These are phyloP conservation scores for Zosterops lateralis DNA, from an alignment of 2,113 vertebrate genomes.

Conservation along the genomic window DNA sequence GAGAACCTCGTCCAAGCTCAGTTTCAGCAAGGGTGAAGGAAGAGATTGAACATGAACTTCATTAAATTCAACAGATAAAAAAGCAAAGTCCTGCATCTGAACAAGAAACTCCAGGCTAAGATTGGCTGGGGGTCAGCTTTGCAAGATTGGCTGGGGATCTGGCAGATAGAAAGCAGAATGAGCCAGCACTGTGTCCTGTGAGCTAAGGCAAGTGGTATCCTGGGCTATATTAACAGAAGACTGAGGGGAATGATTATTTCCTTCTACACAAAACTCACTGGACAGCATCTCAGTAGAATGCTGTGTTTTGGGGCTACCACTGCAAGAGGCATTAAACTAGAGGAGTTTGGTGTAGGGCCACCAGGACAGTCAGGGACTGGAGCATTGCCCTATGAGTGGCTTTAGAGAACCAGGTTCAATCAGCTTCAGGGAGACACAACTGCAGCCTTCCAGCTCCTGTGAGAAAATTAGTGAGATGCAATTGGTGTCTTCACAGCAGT, in stretches of 20 bases:
- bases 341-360: background rate
- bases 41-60: background rate
- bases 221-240: background rate
- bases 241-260: background rate
- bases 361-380: background rate
- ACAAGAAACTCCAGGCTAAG: background rate
- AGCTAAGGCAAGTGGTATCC: background rate
- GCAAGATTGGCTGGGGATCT: background rate
- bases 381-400: background rate
- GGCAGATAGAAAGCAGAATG: fast-evolving
- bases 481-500: background rate
- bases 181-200: background rate
- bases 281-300: background rate
- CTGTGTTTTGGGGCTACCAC: background rate
- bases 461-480: background rate
- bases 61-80: background rate
- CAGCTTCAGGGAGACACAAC: background rate
- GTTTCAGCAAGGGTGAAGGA: background rate
- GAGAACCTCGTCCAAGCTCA: background rate
- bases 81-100: background rate
- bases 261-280: background rate
- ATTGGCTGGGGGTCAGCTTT: background rate
- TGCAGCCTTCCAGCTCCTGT: background rate
- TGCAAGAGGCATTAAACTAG: background rate
- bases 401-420: background rate